Conservation (phyloP, 2,888 invertebrate genomes). For the Brenthis ino region DNA sequence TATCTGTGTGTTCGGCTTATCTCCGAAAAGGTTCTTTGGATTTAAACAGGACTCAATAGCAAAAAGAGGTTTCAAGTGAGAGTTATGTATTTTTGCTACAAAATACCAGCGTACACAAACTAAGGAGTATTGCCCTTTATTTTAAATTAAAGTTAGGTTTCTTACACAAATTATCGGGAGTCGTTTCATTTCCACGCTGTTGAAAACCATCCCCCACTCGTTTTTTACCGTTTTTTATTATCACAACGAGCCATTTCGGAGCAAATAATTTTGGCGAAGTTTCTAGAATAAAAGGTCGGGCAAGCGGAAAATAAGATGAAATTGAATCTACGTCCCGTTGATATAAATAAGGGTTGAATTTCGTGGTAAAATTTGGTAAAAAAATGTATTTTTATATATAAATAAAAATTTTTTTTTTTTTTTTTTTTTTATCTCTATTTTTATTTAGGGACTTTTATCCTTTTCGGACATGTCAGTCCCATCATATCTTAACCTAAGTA, state of each 20-base stretch:
- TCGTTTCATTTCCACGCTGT: slow-evolving; percentile 9
- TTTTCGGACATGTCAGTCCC: too few species aligned
- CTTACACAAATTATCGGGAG: not conserved
- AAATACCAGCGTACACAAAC: too few species aligned
- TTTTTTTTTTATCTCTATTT: too few species aligned
- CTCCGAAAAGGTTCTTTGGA: too few species aligned
- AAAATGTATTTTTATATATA: not conserved
- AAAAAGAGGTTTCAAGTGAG: too few species aligned
- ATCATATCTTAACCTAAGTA: too few species aligned
- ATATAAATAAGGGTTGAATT: slow-evolving; percentile 18
- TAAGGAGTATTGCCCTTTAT: too few species aligned
- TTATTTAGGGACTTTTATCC: too few species aligned
- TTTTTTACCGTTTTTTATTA: slow-evolving; percentile 20
- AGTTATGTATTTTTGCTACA: too few species aligned
- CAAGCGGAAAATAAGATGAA: slow-evolving; percentile 51
- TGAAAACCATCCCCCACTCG: slow-evolving; percentile 2
- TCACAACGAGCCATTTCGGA: slow-evolving; percentile 20
- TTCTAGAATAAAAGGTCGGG: slow-evolving; percentile 33
- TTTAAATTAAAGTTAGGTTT: not conserved
- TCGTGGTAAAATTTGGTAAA: not conserved
- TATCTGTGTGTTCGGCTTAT: too few species aligned
- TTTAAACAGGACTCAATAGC: too few species aligned
- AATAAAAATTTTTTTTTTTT: not conserved
- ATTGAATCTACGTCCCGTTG: slow-evolving; percentile 45
- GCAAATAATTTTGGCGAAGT: slow-evolving; percentile 18